Conservation (phyloP, 2,797 vertebrate species). For the Poecile montanus region DNA sequence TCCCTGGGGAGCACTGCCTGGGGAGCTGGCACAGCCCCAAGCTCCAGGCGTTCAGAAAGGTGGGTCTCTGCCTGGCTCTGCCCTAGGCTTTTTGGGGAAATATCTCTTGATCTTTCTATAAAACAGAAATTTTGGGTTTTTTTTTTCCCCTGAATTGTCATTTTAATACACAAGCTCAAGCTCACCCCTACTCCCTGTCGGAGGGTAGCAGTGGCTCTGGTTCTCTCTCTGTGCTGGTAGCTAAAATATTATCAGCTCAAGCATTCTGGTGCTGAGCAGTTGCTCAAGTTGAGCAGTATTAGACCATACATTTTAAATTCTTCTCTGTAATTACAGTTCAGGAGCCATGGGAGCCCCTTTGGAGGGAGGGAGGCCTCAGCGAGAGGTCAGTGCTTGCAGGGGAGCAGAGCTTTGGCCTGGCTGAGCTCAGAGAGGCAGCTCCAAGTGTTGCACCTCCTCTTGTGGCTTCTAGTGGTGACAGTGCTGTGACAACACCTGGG, state of each 20-base stretch:
- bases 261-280: not conserved
- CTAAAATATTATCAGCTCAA: accelerated
- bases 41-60: not conserved
- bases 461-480: not conserved
- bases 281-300: not conserved
- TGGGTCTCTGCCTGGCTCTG: not conserved
- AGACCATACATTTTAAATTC: not conserved
- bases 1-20: not conserved
- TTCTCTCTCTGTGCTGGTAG: not conserved
- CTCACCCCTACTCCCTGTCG: accelerated
- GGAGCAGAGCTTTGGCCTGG: not conserved
- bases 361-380: not conserved
- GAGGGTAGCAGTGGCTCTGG: not conserved
- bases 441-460: not conserved
- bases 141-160: not conserved
- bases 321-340: not conserved
- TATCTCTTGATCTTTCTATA: not conserved
- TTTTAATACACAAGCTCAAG: not conserved
- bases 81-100: not conserved
- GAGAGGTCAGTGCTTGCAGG: not conserved
- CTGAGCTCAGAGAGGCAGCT: not conserved
- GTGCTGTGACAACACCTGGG: accelerated
- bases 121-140: not conserved
- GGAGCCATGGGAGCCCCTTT: not conserved
- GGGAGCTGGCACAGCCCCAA: accelerated